Conservation (phyloP, 2,797 vertebrate species). For the Brachymystax lenok region DNA sequence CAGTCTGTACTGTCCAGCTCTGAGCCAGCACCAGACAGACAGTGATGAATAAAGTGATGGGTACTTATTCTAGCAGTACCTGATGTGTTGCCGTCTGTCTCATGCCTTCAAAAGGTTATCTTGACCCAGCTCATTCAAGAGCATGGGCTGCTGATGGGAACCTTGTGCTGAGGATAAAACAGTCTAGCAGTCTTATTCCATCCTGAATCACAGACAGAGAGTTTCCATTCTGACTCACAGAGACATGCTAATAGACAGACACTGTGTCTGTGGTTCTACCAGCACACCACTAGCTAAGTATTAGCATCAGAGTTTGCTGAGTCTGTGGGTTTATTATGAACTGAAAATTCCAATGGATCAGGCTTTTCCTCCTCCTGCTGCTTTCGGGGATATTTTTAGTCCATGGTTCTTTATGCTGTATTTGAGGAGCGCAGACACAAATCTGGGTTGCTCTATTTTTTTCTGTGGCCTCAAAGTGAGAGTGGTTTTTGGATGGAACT, state of each 20-base stretch:
- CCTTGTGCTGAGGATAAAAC: constrained; percentile 4
- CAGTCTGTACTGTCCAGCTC: constrained; percentile 30
- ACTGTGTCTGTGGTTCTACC: background rate
- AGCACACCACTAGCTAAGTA: background rate
- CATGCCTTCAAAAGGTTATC: constrained; percentile 26
- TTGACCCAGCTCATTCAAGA: constrained; percentile 23
- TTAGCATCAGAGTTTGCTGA: constrained; percentile 23
- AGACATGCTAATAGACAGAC: background rate
- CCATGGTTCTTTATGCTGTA: constrained; percentile 46
- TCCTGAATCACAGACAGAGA: constrained; percentile 16
- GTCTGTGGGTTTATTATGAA: constrained; percentile 62
- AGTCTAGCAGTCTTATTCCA: constrained; percentile 3
- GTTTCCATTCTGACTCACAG: background rate
- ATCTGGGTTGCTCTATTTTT: constrained; percentile 21
- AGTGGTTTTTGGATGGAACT: constrained; percentile 4
- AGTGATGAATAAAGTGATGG: constrained; percentile 50
- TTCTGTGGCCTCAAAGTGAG: background rate
- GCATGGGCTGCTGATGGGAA: constrained; percentile 18
- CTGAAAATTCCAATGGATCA: constrained; percentile 56
- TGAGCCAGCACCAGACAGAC: constrained; percentile 46
- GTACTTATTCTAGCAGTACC: constrained; percentile 37
- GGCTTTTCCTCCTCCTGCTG: constrained; percentile 63
- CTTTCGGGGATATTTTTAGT: constrained; percentile 56
- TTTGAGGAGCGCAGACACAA: constrained; percentile 17
- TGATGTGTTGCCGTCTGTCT: constrained; percentile 34